Evolutionary conservation across 2,888 invertebrate species (phyloP), one percentile per base, ranked within the genome.

Genomic region (Biston betularia): DNA sequence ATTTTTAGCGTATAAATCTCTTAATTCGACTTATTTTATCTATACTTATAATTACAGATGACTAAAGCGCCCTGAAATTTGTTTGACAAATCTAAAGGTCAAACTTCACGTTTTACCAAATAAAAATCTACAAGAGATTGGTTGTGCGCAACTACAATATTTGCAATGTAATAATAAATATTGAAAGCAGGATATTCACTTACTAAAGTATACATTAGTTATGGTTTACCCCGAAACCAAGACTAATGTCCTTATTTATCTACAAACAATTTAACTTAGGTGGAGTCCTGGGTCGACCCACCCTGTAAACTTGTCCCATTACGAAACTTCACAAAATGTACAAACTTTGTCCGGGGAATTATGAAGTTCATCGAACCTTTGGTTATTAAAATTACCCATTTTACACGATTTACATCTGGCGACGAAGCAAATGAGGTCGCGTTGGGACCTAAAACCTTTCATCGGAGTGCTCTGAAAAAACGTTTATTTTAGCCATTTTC

Each of bases 341-440:
- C 48, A 54, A 60, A 60, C 59, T 65, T 60, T 11, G 55, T 54
- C 44, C 34, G 44, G 24, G 14, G 15, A 59, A 59, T 48, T 46
- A n/a, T 12, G 49, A 60, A 63, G 69, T 59, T 59, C 63, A 65
- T 63, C 50, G 69, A 65, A 69, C 65, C 58, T 61, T 54, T 38
- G 42, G 52, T 52, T 63, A 60, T 60, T 59, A 62, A 63, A 63
- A 69, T 65, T 65, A 63, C 63, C 65, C 65, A 55, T 15, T 69
- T 45, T 24, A 24, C 24, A 24, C 24, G 15, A 40, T 58, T 58
- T 60, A 45, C 50, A 62, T 55, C 49, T 55, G 44, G 53, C 48
- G 53, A 54, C 34, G 55, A 59, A 34, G 34, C 15, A 49, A 68
- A 63, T 34, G 49, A 60, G 67, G 63, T 33, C 46, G 54, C 15